Conservation (phyloP, 2,113 vertebrate species). For the Hemiprocne comata region DNA sequence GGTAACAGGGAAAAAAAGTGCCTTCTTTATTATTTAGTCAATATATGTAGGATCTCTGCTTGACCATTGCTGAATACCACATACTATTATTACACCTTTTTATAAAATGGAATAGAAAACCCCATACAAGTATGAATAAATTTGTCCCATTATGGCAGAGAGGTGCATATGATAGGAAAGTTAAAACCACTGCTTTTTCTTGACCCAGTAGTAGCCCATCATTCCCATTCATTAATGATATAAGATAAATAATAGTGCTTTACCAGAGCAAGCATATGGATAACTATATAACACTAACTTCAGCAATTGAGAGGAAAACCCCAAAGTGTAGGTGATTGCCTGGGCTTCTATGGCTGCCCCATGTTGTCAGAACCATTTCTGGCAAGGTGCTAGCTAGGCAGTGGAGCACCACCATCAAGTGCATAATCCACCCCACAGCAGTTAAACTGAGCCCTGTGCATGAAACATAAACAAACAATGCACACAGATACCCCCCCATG, state of each 20-base stretch:
- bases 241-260: neutral
- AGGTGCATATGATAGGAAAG: neutral
- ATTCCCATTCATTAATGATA: neutral
- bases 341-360: rapidly evolving
- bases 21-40: neutral
- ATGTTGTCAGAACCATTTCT: neutral
- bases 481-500: neutral
- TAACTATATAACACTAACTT: neutral
- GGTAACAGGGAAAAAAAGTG: neutral
- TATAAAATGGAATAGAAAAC: neutral
- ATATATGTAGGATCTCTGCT: neutral
- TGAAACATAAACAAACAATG: neutral
- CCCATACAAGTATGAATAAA: neutral
- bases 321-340: rapidly evolving
- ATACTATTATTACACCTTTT: neutral
- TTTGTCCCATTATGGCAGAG: neutral
- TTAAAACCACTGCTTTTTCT: neutral
- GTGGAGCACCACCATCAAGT: neutral
- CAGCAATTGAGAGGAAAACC: neutral
- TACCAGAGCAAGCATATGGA: neutral
- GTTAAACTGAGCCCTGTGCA: neutral
- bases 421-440: neutral
- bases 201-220: rapidly evolving
- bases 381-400: neutral
- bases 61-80: neutral